Evolutionary conservation across 35 echinoderm and acorn worm genomes (phyloP).

Genomic region (Apostichopus parvimensis): DNA sequence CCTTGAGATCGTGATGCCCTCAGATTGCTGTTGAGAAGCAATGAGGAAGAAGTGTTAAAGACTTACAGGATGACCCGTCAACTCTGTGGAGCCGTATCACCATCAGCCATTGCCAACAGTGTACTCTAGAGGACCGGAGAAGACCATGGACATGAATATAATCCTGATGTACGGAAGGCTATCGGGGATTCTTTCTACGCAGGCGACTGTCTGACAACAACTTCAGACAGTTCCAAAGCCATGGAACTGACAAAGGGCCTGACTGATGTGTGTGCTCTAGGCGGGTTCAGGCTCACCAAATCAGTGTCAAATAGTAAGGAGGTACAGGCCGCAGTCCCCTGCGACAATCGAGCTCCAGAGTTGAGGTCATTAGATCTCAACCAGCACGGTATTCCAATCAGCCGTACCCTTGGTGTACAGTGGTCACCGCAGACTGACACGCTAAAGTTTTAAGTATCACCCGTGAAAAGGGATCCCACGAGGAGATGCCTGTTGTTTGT

Average conservation of each 20-base stretch:
- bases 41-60: too few species aligned
- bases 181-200: slow-evolving; percentile 25
- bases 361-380: slow-evolving; percentile 50
- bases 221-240: not conserved
- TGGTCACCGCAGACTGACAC: slow-evolving; percentile 59
- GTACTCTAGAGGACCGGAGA: slow-evolving; percentile 12
- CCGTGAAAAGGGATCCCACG: not conserved
- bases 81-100: not conserved
- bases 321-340: slow-evolving; percentile 36
- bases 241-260: not conserved
- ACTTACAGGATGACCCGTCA: too few species aligned
- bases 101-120: slow-evolving; percentile 48
- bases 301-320: slow-evolving; percentile 55
- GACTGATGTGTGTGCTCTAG: slow-evolving; percentile 24
- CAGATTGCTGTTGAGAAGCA: too few species aligned
- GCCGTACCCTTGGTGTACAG: slow-evolving; percentile 35
- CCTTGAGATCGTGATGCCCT: too few species aligned
- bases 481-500: slow-evolving; percentile 55
- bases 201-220: slow-evolving; percentile 40
- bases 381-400: slow-evolving; percentile 36
- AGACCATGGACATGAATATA: slow-evolving; percentile 30
- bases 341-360: slow-evolving; percentile 31
- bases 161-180: not conserved
- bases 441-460: slow-evolving; percentile 4
- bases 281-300: slow-evolving; percentile 59